Percentiles rank a stretch among this genome's conserved stretches.
Conservation (phyloP, 1,140 invertebrate genomes). For the Eriosoma lanigerum region DNA sequence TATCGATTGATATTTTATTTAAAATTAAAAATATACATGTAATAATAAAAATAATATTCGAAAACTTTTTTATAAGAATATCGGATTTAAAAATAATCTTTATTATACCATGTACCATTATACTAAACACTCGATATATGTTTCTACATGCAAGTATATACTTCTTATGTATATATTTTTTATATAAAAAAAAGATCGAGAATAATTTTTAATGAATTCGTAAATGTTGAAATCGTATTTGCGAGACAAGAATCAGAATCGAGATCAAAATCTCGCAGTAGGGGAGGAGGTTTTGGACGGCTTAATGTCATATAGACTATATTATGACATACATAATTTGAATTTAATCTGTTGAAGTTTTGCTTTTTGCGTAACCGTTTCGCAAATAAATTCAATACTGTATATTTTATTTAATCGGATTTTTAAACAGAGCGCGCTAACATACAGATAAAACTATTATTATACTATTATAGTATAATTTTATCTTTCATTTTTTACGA, state of each 20-base stretch:
- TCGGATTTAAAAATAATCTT: no score
- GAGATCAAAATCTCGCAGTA: neutral
- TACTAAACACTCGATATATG: neutral
- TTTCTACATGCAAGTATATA: neutral
- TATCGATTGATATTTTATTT: neutral
- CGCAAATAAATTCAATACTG: neutral
- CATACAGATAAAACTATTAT: no score
- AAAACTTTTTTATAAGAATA: no score
- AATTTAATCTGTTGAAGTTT: conserved; percentile 3
- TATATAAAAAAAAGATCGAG: neutral
- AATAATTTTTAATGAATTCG: no score
- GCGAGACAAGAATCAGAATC: neutral
- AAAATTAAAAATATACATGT: neutral
- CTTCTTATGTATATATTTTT: neutral
- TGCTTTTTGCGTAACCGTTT: neutral
- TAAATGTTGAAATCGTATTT: no score
- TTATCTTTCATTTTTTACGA: no score
- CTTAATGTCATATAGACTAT: conserved; percentile 10
- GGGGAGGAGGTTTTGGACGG: neutral
- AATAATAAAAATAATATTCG: neutral
- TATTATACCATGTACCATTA: neutral
- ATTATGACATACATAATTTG: neutral
- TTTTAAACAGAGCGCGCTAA: no score
- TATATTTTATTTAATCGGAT: neutral
- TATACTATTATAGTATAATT: no score